These are phyloP conservation scores for Perca fluviatilis DNA, from an alignment of 2,113 vertebrate genomes.

Conservation along the genomic window DNA sequence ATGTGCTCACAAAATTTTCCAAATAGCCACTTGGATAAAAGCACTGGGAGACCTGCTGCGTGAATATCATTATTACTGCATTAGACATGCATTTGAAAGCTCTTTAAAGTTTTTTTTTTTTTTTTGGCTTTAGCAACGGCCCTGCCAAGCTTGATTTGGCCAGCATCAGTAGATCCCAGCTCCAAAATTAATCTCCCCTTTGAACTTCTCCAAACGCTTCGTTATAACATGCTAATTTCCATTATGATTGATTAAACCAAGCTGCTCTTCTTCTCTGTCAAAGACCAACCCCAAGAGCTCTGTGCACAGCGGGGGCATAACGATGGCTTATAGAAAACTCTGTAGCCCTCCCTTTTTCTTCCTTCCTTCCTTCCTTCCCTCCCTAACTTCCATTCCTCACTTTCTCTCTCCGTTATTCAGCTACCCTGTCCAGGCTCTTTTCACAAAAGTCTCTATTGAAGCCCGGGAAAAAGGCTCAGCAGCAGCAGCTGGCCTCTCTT, in stretches of 20 bases:
- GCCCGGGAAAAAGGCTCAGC: constrained; percentile 76
- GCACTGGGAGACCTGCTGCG: background rate
- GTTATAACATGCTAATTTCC: constrained; percentile 83
- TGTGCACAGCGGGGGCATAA: constrained; percentile 58
- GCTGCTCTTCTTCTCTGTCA: constrained; percentile 62
- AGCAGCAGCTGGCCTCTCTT: constrained; percentile 83
- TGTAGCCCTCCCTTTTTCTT: constrained; percentile 11
- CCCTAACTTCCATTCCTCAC: constrained; percentile 71
- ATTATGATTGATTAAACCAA: constrained; percentile 81
- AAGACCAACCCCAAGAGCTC: constrained; percentile 56
- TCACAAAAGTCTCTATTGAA: constrained; percentile 82
- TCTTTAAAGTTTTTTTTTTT: constrained; percentile 44
- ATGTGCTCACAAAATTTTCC: background rate
- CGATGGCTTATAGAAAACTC: constrained; percentile 62
- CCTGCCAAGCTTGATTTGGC: constrained; percentile 57
- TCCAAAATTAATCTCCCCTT: constrained; percentile 67
- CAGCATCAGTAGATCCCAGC: constrained; percentile 40
- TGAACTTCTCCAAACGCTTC: constrained; percentile 74
- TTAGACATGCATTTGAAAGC: constrained; percentile 32
- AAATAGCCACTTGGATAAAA: constrained; percentile 21
- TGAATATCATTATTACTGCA: constrained; percentile 44
- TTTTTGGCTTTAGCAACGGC: constrained; percentile 33
- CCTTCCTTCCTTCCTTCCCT: constrained; percentile 50
- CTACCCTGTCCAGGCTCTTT: constrained; percentile 72
- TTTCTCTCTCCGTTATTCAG: constrained; percentile 69